Conservation (phyloP, 2,888 invertebrate species). For the Plutella xylostella region DNA sequence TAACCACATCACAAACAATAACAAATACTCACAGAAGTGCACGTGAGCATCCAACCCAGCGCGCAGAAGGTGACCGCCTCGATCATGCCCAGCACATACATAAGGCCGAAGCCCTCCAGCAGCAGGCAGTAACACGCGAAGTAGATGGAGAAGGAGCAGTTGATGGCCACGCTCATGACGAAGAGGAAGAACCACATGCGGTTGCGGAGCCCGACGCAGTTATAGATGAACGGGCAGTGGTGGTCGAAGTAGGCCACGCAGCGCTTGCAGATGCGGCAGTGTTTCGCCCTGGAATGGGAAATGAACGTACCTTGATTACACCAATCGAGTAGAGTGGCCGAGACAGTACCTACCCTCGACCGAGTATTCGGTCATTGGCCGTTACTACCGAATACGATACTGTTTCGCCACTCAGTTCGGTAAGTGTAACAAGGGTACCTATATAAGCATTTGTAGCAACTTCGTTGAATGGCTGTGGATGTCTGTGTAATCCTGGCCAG, state of each 20-base stretch:
- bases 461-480: no score
- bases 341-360: no score
- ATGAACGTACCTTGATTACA: no score
- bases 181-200: conserved; percentile 95
- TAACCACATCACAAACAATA: no score
- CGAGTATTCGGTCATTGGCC: no score
- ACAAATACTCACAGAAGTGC: conserved; percentile 82
- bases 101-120: conserved; percentile 84
- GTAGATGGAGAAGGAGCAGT: conserved; percentile 89
- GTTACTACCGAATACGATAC: no score
- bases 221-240: conserved; percentile 96
- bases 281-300: conserved; percentile 74
- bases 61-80: conserved; percentile 88
- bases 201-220: conserved; percentile 92
- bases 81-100: conserved; percentile 86
- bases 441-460: no score
- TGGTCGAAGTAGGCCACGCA: conserved; percentile 93
- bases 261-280: conserved; percentile 91
- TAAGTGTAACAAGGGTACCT: no score
- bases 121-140: conserved; percentile 88
- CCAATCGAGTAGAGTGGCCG: no score
- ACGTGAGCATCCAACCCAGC: conserved; percentile 88
- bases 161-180: conserved; percentile 88
- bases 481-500: no score
- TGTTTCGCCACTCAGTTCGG: no score